Base-by-base conservation (phyloP, 2,888 invertebrate species). In the Timema podura region DNA sequence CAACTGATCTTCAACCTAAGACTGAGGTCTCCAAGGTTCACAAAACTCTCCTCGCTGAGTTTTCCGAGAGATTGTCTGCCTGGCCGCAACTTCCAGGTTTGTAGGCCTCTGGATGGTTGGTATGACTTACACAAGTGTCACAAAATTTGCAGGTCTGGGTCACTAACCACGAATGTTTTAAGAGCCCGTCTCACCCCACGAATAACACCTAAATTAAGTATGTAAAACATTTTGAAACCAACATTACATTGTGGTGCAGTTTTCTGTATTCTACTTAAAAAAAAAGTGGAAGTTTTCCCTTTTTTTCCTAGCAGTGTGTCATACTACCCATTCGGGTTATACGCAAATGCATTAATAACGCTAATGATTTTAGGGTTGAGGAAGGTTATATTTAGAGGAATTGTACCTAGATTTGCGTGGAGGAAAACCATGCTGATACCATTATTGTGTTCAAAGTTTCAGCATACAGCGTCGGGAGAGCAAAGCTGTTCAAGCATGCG, bases 61-160 rank as follows among this genome's bases (percentile, higher is more conserved):
- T 87, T 79, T 87, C 84, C 44, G 75, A 76, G 7, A 78, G 90
- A 64, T 80, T 94, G 48, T 82, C 87, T 0, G 79, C 83, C 47
- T 93, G 92, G 92, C 92, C 93, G 0, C 92, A 93, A 76, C 91
- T 93, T 71, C 68, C 74, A 71, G 78, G 79, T 79, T 74, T 61
- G 71, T 66, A 6, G 3, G 48, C 16, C 64, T 16, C 71, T 13
- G 9, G 47, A n/a, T 44, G n/a, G 49, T 44, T 15, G n/a, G 7
- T 65, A 13, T 6, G 44, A 15, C 30, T 54, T 46, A 6, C 13
- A 30, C 13, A 66, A 30, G 30, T 30, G 30, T 30, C 30, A 30
- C 30, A 3, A 2, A 30, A 30, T 30, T 3, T 30, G 30, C 30
- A 30, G 30, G 30, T 30, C 30, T 30, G 30, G 11, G 44, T n/a